phyloP scores from a whole-genome alignment of 1,140 invertebrate species.

The Drosophila setifemur region DNA sequence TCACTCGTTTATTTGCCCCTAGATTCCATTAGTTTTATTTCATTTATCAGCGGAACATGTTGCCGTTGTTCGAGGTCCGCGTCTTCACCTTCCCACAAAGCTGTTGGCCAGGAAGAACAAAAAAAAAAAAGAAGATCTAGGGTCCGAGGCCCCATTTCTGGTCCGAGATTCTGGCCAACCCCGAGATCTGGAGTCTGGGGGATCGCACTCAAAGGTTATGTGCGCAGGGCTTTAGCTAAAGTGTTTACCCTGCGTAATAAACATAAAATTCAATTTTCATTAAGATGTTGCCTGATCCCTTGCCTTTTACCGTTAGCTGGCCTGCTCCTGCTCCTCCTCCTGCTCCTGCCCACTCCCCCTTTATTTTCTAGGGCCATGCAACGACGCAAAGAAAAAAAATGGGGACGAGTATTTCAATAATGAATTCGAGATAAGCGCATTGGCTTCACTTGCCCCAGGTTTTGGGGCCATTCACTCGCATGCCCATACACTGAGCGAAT shows the following conservation, averaged over 20 bases:
- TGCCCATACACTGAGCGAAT: not conserved
- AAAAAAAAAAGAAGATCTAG: constrained; percentile 8
- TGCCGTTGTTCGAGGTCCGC: constrained; percentile 51
- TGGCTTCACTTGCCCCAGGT: constrained; percentile 54
- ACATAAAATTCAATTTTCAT: constrained; percentile 80
- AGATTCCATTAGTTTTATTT: constrained; percentile 71
- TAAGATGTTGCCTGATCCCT: constrained; percentile 76
- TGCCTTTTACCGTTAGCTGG: constrained; percentile 60
- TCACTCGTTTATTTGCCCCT: not conserved
- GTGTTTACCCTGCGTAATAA: constrained; percentile 67
- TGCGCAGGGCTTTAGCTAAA: constrained; percentile 52
- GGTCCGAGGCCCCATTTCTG: constrained; percentile 28
- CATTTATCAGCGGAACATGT: constrained; percentile 70
- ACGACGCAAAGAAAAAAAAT: constrained; percentile 21
- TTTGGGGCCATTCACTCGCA: constrained; percentile 55
- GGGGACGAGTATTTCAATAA: constrained; percentile 72
- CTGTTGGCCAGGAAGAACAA: constrained; percentile 36
- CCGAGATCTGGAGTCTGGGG: not conserved
- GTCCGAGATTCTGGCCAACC: constrained; percentile 1
- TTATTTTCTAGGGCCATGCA: constrained; percentile 32
- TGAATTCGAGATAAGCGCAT: constrained; percentile 74
- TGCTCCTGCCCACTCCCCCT: not conserved
- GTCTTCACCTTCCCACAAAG: not conserved
- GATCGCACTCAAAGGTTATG: constrained; percentile 56
- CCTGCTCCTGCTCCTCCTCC: constrained; percentile 2